Percentiles rank a stretch among this genome's conserved stretches.
Conservation (phyloP, 1,140 invertebrate species). For the Anastrepha obliqua region DNA sequence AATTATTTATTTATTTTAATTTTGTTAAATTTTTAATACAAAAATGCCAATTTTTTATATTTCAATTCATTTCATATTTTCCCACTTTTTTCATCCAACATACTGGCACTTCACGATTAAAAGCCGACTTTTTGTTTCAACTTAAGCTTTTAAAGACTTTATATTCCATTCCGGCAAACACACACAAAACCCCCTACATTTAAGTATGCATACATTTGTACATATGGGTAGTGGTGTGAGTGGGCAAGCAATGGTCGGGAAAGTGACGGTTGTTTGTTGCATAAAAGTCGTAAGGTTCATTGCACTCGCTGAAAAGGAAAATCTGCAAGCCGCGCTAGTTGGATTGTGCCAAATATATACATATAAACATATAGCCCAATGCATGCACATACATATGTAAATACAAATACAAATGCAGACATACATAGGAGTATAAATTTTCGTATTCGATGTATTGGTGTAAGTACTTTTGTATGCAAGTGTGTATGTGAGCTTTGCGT, state of each 20-base stretch:
- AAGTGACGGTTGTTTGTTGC: conserved; percentile 40
- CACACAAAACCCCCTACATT: background rate
- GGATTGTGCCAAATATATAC: background rate
- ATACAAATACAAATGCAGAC: background rate
- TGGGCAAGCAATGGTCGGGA: background rate
- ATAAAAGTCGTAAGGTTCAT: conserved; percentile 47
- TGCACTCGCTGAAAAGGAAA: conserved; percentile 45
- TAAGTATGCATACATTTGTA: background rate
- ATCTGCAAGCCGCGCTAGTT: background rate
- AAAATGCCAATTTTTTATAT: background rate
- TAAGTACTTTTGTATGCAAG: background rate
- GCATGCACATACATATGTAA: background rate
- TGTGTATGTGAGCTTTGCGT: background rate
- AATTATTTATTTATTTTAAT: background rate
- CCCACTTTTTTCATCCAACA: background rate
- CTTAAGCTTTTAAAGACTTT: background rate
- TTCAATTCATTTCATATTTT: background rate
- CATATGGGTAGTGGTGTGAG: background rate
- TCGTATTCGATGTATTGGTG: background rate
- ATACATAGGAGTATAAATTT: background rate
- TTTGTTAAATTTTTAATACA: background rate
- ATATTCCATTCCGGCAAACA: background rate
- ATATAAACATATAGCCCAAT: background rate
- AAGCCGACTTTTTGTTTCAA: background rate
- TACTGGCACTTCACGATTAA: background rate